Base-by-base conservation (phyloP, 2,888 invertebrate species). In the Gandaritis pyraliata region DNA sequence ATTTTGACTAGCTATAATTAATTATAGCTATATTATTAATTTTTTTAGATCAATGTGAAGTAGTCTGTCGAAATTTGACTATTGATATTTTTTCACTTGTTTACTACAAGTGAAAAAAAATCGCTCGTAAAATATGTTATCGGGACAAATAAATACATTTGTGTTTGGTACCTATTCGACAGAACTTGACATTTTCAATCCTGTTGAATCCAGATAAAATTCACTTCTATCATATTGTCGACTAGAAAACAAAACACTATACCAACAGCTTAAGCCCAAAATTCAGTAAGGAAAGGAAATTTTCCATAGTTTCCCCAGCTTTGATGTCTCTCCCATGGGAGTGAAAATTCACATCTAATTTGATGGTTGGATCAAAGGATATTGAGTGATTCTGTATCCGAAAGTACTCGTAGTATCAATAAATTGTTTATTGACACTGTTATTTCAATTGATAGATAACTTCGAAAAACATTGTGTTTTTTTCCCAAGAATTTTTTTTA, bases 251-350 rank as follows among this genome's bases (percentile, higher is more conserved):
- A 53, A 43, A 45, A 15, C 15, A 33, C 13, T 39, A 39, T 18
- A 12, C 16, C 16, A n/a, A 45, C 1, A 29, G 39, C 51, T 5
- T 5, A 18, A 45, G 53, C 33, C 16, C 18, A 18, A 45, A 45
- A 43, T 30, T 1, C 33, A 46, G 36, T 15, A 48, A 2, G n/a
- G 13, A 16, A 16, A 8, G 8, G 0, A 38, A 23, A 38, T 38
- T 50, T 23, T 38, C 18, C 16, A 50, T 12, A 6, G 50, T 16
- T 50, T 38, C 65, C 69, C 68, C 67, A 68, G 75, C 81, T 82
- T 83, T 82, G 83, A 84, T 80, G 73, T 80, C 79, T 78, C 70
- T 73, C 77, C 77, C 72, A 71, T 73, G 83, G 82, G 77, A 80
- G 72, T 66, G 73, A 74, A 77, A 75, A 75, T 78, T 77, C 75